A percentile compares a stretch with the other conserved stretches of the same genome.
Evolutionary conservation across 2,113 vertebrate species (phyloP).

Genomic region (Poicephalus gulielmi): DNA sequence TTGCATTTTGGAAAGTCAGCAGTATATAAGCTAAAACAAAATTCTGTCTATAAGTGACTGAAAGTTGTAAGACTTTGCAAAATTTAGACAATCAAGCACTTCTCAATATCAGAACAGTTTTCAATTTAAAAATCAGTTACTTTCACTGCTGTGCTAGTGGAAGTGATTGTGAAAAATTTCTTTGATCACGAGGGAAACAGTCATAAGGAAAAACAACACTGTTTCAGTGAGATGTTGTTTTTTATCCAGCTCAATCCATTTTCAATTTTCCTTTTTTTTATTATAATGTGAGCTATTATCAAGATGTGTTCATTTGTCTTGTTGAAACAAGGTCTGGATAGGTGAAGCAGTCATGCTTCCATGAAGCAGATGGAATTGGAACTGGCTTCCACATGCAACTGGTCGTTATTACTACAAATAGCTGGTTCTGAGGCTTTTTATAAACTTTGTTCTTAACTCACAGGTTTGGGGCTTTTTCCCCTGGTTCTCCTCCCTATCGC

Average conservation of each 20-base stretch:
- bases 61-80: background rate
- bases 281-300: background rate
- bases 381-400: background rate
- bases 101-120: background rate
- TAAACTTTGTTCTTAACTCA: background rate
- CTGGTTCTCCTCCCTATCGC: background rate
- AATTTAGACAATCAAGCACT: background rate
- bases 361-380: background rate
- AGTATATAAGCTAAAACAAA: background rate
- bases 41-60: background rate
- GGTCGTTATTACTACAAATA: background rate
- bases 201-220: background rate
- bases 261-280: background rate
- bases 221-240: background rate
- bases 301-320: background rate
- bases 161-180: background rate
- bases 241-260: background rate
- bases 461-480: background rate
- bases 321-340: background rate
- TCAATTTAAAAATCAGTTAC: background rate
- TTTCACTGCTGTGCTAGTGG: background rate
- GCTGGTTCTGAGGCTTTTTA: background rate
- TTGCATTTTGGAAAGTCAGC: background rate
- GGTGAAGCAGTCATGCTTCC: background rate
- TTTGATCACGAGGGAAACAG: background rate